A percentile compares a stretch with the other conserved stretches of the same genome.
Evolutionary conservation across 2,113 vertebrate genomes (phyloP).

Genomic region (Alligator sinensis): DNA sequence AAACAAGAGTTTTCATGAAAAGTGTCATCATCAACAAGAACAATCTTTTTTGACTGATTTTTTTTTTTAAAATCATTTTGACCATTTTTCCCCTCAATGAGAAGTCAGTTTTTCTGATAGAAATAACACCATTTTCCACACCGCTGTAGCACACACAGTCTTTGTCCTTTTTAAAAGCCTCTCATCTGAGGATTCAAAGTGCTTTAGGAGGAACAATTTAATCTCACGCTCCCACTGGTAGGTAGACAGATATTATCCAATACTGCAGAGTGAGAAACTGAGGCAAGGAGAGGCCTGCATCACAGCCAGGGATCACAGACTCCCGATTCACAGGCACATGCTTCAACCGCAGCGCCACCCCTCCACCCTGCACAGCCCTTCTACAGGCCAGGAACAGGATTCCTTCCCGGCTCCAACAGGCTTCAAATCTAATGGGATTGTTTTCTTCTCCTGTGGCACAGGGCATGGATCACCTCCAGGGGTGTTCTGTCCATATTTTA

Average conservation of each 20-base stretch:
- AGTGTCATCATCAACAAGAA: background rate
- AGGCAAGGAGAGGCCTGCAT: background rate
- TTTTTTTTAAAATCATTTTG: too few species aligned
- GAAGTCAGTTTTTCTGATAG: background rate
- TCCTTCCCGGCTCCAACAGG: background rate
- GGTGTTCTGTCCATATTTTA: too few species aligned
- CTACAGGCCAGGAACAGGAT: background rate
- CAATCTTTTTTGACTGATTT: background rate
- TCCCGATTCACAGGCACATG: background rate
- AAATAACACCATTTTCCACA: background rate
- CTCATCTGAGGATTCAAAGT: background rate
- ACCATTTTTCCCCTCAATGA: background rate
- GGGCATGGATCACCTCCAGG: too few species aligned
- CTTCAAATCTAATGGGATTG: background rate
- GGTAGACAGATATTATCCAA: background rate
- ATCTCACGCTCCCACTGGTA: background rate
- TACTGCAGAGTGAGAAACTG: background rate
- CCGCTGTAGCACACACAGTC: background rate
- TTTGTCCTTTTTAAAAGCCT: background rate
- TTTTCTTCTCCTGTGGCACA: background rate
- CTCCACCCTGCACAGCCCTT: background rate
- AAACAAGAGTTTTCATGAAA: background rate
- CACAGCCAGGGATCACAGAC: background rate
- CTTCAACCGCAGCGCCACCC: background rate
- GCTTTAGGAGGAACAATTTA: background rate